Percentiles rank a stretch among this genome's conserved stretches.
phyloP scores from a whole-genome alignment of 2,113 vertebrate species.

The Microcebus jonahi region DNA sequence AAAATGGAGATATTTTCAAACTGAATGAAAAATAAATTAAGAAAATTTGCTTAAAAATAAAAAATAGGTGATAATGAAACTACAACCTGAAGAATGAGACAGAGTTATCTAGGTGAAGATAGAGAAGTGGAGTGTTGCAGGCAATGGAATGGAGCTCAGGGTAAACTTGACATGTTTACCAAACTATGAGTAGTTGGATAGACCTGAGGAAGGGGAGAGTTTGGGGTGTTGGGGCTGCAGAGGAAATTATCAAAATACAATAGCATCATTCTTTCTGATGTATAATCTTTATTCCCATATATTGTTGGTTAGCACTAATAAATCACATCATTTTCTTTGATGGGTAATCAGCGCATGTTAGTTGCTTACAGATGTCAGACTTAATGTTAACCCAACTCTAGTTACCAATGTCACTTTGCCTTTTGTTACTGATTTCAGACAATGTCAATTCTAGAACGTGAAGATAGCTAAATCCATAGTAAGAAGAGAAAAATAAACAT shows the following conservation, averaged over 20 bases:
- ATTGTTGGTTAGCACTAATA: background rate
- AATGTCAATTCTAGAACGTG: background rate
- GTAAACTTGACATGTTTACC: background rate
- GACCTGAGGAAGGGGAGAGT: background rate
- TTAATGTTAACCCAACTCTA: background rate
- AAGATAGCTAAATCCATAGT: background rate
- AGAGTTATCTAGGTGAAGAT: background rate
- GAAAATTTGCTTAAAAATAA: background rate
- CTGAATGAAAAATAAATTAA: background rate
- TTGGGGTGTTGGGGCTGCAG: background rate
- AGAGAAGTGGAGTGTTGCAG: background rate
- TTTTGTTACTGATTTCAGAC: background rate
- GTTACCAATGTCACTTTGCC: background rate
- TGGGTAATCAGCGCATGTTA: background rate
- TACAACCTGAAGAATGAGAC: background rate
- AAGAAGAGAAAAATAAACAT: background rate
- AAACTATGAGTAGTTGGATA: background rate
- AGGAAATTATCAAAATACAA: background rate
- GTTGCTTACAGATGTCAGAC: background rate
- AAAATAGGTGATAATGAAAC: background rate
- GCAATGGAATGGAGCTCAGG: background rate
- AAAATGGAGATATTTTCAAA: background rate
- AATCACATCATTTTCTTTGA: background rate
- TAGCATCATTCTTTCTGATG: background rate
- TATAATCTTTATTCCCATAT: background rate